Conservation (phyloP, 2,888 invertebrate species). For the Orthonychiurus folsomi region DNA sequence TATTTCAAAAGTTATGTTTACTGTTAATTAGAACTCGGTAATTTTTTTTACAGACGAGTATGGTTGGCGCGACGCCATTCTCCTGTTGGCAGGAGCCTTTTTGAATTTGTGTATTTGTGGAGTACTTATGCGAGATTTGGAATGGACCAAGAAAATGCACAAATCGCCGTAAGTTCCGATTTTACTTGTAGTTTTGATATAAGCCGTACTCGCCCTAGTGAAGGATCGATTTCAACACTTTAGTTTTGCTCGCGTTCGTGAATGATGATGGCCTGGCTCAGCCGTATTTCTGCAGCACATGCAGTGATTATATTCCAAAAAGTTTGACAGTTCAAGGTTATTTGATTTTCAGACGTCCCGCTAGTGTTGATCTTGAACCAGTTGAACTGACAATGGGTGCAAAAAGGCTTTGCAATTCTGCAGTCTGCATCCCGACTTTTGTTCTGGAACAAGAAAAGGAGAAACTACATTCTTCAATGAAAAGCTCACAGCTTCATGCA, state of each 20-base stretch:
- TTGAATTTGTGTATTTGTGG: constrained; percentile 74
- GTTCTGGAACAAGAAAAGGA: constrained; percentile 48
- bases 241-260: no score
- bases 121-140: constrained; percentile 71
- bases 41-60: constrained; percentile 54
- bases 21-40: neutral
- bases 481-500: neutral
- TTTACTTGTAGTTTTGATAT: neutral
- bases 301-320: no score
- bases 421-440: constrained; percentile 76
- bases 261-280: no score
- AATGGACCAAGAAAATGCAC: constrained; percentile 56
- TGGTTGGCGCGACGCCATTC: constrained; percentile 72
- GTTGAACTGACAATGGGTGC: constrained; percentile 4
- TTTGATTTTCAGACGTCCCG: neutral
- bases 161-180: constrained; percentile 13
- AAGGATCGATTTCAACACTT: no score
- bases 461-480: neutral
- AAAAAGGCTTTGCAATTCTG: constrained; percentile 58
- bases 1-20: neutral
- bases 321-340: no score
- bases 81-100: constrained; percentile 74
- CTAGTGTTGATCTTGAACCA: neutral
- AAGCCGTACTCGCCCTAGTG: no score
- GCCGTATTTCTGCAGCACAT: no score